Evolutionary conservation across 2,113 vertebrate genomes (phyloP).

Genomic region (Amphilophus citrinellus): DNA sequence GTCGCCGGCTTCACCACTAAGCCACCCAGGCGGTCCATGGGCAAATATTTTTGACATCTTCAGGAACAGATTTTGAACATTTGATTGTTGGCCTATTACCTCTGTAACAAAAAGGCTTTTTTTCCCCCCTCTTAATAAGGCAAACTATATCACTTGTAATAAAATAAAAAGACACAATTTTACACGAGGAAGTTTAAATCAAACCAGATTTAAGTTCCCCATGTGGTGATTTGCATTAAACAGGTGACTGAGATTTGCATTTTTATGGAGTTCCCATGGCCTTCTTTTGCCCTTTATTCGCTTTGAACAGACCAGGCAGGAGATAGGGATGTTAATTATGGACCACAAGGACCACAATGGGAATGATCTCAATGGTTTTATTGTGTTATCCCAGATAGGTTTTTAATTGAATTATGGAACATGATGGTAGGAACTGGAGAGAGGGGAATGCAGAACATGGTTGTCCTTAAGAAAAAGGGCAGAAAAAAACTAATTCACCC

Average conservation of each 20-base stretch:
- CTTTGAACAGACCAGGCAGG: constrained; percentile 55
- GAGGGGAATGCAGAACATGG: constrained; percentile 35
- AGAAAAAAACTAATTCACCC: neutral
- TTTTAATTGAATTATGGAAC: constrained; percentile 75
- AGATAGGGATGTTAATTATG: constrained; percentile 78
- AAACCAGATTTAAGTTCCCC: constrained; percentile 52
- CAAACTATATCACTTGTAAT: neutral
- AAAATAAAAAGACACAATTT: neutral
- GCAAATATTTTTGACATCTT: neutral
- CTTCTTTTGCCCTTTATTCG: constrained; percentile 69
- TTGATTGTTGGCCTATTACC: neutral
- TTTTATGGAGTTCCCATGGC: constrained; percentile 75
- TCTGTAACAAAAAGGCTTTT: neutral
- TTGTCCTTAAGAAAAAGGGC: neutral
- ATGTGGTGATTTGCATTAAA: constrained; percentile 67
- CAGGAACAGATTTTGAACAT: neutral
- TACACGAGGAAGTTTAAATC: constrained; percentile 26
- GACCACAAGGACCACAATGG: constrained; percentile 65
- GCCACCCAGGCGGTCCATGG: too few species aligned
- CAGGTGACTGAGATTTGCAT: constrained; percentile 77
- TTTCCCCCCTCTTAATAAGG: neutral
- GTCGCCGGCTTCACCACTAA: too few species aligned
- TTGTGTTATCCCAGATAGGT: constrained; percentile 65
- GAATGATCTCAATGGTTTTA: constrained; percentile 68
- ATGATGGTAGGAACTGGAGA: constrained; percentile 1